A percentile compares a stretch with the other conserved stretches of the same genome.
Evolutionary conservation across 2,888 invertebrate genomes (phyloP).

Genomic region (Nebria salina): DNA sequence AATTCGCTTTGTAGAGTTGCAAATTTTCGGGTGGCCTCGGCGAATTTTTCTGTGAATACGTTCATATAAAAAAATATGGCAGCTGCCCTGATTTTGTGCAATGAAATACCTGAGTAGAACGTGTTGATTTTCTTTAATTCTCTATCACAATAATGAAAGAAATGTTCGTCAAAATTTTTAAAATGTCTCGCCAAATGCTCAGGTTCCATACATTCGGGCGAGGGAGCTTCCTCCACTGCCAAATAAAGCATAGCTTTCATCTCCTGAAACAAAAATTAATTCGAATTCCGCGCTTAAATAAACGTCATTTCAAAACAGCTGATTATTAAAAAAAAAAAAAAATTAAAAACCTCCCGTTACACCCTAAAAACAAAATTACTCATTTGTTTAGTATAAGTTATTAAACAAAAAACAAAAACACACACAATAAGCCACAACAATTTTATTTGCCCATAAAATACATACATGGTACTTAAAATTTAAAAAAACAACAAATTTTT

Average conservation of each 20-base stretch:
- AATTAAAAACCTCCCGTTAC: neutral
- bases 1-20: constrained; percentile 78
- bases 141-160: constrained; percentile 85
- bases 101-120: constrained; percentile 74
- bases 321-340: constrained; percentile 7
- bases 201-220: constrained; percentile 77
- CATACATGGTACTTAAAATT: constrained; percentile 20
- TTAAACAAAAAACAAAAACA: neutral
- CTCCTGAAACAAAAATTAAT: constrained; percentile 65
- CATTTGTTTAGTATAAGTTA: neutral
- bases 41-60: constrained; percentile 76
- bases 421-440: neutral
- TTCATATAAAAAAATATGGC: neutral
- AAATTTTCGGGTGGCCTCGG: constrained; percentile 85
- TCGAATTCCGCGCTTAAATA: constrained; percentile 1
- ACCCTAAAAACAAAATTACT: neutral
- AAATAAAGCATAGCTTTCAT: constrained; percentile 87
- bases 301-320: constrained; percentile 7
- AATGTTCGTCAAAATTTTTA: constrained; percentile 84
- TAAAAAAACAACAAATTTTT: neutral
- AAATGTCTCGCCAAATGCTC: constrained; percentile 77
- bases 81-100: neutral
- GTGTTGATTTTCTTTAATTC: constrained; percentile 89
- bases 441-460: constrained; percentile 18
- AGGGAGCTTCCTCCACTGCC: constrained; percentile 80